Evolutionary conservation across 2,888 invertebrate genomes (phyloP).

Genomic region (Coremacera marginata): DNA sequence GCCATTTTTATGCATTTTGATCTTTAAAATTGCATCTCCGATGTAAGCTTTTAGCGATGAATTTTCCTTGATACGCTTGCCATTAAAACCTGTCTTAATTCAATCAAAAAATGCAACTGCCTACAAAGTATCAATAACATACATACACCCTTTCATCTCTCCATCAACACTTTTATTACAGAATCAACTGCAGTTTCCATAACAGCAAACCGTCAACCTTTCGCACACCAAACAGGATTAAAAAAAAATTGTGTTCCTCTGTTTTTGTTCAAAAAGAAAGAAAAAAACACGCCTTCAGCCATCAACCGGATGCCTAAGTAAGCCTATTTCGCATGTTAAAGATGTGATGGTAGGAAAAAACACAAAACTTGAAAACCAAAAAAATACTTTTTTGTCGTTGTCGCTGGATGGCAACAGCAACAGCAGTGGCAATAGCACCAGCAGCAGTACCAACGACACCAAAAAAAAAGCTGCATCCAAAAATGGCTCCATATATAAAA

Average conservation of each 20-base stretch:
- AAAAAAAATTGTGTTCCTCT: too few species aligned
- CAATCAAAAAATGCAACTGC: background rate
- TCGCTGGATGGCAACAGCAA: slow-evolving; percentile 35
- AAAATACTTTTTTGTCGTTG: slow-evolving; percentile 10
- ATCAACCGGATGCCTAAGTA: slow-evolving; percentile 1
- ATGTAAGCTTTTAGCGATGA: too few species aligned
- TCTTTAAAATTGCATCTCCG: too few species aligned
- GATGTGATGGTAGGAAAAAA: slow-evolving; percentile 35
- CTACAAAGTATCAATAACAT: background rate
- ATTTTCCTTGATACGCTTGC: too few species aligned
- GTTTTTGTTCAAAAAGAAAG: too few species aligned
- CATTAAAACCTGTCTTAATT: background rate
- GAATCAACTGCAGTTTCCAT: too few species aligned
- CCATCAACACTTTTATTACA: background rate
- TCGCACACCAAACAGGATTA: too few species aligned
- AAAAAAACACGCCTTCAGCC: too few species aligned
- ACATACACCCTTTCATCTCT: background rate
- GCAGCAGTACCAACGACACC: too few species aligned
- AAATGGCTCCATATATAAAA: background rate
- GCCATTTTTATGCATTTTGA: too few species aligned
- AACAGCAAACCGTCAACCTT: too few species aligned
- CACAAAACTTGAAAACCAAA: background rate
- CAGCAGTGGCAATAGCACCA: slow-evolving; percentile 37
- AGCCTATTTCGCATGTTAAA: slow-evolving; percentile 59
- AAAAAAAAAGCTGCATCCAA: slow-evolving; percentile 4